These are phyloP conservation scores for Candoia aspera DNA, from an alignment of 2,113 vertebrate genomes.

Conservation along the genomic window DNA sequence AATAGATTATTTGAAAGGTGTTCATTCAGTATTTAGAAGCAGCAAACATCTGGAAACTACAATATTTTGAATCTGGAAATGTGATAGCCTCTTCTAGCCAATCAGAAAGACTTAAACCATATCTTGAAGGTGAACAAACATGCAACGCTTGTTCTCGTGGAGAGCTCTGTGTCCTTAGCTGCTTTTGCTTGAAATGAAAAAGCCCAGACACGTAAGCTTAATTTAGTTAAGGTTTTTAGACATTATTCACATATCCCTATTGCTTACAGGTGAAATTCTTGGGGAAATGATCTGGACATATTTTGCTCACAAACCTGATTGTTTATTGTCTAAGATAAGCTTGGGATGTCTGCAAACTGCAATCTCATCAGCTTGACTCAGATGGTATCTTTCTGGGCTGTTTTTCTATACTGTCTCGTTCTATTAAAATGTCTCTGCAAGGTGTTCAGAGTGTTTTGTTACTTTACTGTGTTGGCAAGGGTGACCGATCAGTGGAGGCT, in stretches of 20 bases:
- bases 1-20: slow-evolving; percentile 36
- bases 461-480: slow-evolving; percentile 47
- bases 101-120: background rate
- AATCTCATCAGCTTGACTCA: slow-evolving; percentile 66
- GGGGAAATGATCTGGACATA: slow-evolving; percentile 50
- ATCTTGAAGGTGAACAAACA: background rate
- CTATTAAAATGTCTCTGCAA: slow-evolving; percentile 63
- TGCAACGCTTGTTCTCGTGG: background rate
- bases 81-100: background rate
- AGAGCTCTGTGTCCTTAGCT: background rate
- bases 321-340: slow-evolving; percentile 74
- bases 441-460: slow-evolving; percentile 49
- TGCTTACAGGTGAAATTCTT: slow-evolving; percentile 65
- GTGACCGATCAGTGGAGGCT: slow-evolving; percentile 54
- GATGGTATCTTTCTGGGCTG: slow-evolving; percentile 73
- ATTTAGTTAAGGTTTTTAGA: slow-evolving; percentile 58
- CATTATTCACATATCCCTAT: slow-evolving; percentile 56
- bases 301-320: slow-evolving; percentile 60
- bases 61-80: slow-evolving; percentile 36
- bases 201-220: slow-evolving; percentile 61
- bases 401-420: slow-evolving; percentile 51
- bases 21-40: background rate
- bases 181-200: slow-evolving; percentile 55
- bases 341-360: slow-evolving; percentile 66
- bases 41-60: slow-evolving; percentile 29